Conservation (phyloP, 2,113 vertebrate genomes). For the Erythrolamprus reginae region DNA sequence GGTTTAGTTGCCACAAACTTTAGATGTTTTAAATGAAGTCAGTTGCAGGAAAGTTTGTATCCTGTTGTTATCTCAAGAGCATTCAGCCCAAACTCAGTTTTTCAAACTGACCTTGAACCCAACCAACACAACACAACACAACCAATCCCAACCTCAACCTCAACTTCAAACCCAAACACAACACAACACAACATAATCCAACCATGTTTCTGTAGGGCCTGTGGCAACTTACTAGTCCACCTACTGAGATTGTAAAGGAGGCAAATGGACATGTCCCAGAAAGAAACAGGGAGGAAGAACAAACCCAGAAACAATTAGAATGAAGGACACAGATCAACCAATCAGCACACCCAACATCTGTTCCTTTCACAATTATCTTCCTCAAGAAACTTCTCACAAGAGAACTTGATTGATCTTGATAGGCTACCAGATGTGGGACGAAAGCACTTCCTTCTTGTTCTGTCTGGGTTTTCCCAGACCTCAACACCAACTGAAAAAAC, state of each 20-base stretch:
- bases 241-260: not conserved
- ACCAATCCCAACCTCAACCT: too few relatives aligned
- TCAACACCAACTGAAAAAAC: too few relatives aligned
- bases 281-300: not conserved
- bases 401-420: not conserved
- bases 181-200: too few relatives aligned
- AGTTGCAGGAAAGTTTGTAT: not conserved
- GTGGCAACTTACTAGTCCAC: not conserved
- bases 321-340: not conserved
- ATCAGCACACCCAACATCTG: not conserved
- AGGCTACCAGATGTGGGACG: not conserved
- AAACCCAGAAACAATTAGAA: not conserved
- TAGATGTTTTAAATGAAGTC: not conserved
- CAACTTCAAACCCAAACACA: too few relatives aligned
- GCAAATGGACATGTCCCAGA: not conserved
- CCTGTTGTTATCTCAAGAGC: not conserved
- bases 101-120: not conserved
- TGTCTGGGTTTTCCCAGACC: too few relatives aligned
- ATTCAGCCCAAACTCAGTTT: not conserved
- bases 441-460: not conserved
- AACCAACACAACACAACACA: too few relatives aligned
- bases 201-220: not conserved
- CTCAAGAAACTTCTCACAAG: not conserved
- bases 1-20: too few relatives aligned
- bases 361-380: not conserved